A percentile compares a stretch with the other conserved stretches of the same genome.
These are phyloP conservation scores for Himalopsyche phryganea DNA, from an alignment of 1,140 invertebrate genomes.

Conservation along the genomic window DNA sequence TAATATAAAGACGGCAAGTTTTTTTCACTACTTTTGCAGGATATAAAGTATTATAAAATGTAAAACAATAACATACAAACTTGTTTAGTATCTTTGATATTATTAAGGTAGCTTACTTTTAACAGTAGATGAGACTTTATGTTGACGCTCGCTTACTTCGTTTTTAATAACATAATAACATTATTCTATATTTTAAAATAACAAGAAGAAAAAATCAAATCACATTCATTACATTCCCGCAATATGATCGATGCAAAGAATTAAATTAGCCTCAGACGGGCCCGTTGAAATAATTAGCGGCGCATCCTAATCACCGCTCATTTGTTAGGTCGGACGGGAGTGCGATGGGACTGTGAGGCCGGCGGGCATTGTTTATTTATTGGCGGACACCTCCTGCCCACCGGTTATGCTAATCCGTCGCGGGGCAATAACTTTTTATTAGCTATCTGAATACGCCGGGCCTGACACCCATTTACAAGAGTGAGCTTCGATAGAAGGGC, in stretches of 20 bases:
- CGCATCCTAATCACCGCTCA: constrained; percentile 18
- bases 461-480: constrained; percentile 13
- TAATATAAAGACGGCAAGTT: too few species aligned
- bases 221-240: constrained; percentile 1
- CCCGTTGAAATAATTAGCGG: constrained; percentile 21
- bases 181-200: too few species aligned
- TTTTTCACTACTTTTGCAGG: too few species aligned
- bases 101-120: too few species aligned
- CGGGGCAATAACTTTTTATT: constrained; percentile 30
- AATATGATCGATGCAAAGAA: neutral
- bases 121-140: neutral
- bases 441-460: constrained; percentile 14
- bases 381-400: constrained; percentile 13
- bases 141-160: neutral
- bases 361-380: constrained; percentile 25
- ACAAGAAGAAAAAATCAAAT: too few species aligned
- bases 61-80: too few species aligned
- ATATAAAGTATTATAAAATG: too few species aligned
- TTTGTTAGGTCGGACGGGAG: constrained; percentile 15
- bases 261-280: neutral
- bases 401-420: constrained; percentile 29
- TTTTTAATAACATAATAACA: too few species aligned
- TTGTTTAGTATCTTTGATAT: too few species aligned
- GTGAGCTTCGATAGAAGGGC: constrained; percentile 3
- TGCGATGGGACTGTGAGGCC: constrained; percentile 18